Evolutionary conservation across 2,888 invertebrate genomes (phyloP), one percentile per base, ranked within the genome.

Genomic region (Calameuta pallipes): DNA sequence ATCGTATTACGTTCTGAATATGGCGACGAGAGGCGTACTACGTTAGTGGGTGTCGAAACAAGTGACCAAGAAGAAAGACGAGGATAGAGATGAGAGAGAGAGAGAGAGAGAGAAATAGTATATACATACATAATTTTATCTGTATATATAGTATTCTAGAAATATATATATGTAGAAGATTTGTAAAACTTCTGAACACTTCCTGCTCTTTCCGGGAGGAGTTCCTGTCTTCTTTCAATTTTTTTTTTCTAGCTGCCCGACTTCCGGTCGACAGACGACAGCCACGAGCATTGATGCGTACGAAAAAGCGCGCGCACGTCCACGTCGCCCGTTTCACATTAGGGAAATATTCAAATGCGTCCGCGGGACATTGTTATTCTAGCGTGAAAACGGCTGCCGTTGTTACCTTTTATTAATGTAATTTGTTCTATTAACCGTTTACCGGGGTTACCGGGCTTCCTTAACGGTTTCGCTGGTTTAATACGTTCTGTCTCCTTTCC

Each of bases 301-400:
- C 81, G 87, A 87, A 88, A 89, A 89, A 87, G 88, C 87, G 87
- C 86, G 86, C 87, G 89, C 88, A 87, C 87, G 88, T 86, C 88
- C 85, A 87, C 84, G 78, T 80, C 80, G 76, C 35, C 69, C 74
- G 79, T 70, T 80, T 80, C 77, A 75, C 85, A 85, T 87, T 87
- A 85, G 87, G 86, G 84, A 87, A 87, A 87, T 85, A 87, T 87
- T 87, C 85, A 86, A 85, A 86, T 87, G 83, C 84, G 81, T 81
- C 83, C 84, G 83, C 83, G 83, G 85, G 84, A 86, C 89, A 90
- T 90, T 90, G 89, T 90, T 90, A 90, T 90, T 90, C 90, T 90
- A 90, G 88, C 90, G 90, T 90, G 89, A 90, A 90, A 90, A 90
- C 89, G 89, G 81, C 89, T 84, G 87, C 81, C 86, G 88, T 87